phyloP scores from a whole-genome alignment of 1,140 invertebrate genomes.

The Magallana gigas region DNA sequence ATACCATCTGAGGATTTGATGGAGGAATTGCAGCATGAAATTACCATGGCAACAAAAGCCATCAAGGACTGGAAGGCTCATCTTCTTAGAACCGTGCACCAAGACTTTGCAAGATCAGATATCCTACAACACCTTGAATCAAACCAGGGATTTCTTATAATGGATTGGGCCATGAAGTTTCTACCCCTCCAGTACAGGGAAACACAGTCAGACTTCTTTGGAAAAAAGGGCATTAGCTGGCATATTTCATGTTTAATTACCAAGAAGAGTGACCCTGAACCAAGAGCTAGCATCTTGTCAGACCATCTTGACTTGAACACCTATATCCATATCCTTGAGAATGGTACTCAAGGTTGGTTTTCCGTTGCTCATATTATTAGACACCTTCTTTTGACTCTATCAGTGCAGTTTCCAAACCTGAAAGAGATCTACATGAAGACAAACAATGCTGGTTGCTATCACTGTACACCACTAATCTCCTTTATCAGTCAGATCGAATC shows the following conservation, averaged over 20 bases:
- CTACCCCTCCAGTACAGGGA: constrained; percentile 38
- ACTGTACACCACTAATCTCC: constrained; percentile 16
- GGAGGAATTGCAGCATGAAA: constrained; percentile 42
- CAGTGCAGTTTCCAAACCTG: background rate
- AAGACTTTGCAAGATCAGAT: constrained; percentile 11
- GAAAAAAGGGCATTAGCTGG: constrained; percentile 49
- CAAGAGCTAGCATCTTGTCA: background rate
- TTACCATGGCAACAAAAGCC: background rate
- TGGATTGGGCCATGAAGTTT: constrained; percentile 49
- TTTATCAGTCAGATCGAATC: constrained; percentile 8
- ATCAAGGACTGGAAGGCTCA: constrained; percentile 36
- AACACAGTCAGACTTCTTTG: constrained; percentile 46
- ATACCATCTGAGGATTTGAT: constrained; percentile 2
- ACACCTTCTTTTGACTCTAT: background rate
- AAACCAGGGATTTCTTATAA: constrained; percentile 31
- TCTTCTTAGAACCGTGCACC: constrained; percentile 40
- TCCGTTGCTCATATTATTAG: constrained; percentile 32
- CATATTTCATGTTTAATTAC: constrained; percentile 33
- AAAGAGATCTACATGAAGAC: constrained; percentile 36
- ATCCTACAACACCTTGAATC: constrained; percentile 5
- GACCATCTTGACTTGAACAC: constrained; percentile 25
- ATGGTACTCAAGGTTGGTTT: constrained; percentile 43
- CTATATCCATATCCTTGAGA: constrained; percentile 42
- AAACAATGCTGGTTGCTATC: constrained; percentile 48
- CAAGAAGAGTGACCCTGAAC: background rate